Conservation (phyloP, 2,888 invertebrate genomes). For the Leucoma salicis region DNA sequence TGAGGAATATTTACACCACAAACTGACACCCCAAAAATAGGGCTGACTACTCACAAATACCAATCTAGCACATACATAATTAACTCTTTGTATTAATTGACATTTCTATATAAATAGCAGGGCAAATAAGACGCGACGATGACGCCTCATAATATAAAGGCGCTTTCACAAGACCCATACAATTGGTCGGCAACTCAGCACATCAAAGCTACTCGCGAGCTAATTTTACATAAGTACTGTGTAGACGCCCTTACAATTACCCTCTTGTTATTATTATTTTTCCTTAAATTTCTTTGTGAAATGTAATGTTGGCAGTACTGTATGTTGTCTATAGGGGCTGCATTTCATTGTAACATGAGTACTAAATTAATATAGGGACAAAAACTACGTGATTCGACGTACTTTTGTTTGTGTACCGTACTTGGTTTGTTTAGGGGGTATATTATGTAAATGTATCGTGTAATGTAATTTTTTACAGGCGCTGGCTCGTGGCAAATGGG, state of each 20-base stretch:
- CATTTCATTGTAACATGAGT: slow-evolving; percentile 71
- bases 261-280: slow-evolving; percentile 68
- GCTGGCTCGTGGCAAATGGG: slow-evolving; percentile 74
- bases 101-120: slow-evolving; percentile 30
- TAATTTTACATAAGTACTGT: slow-evolving; percentile 79
- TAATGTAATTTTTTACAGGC: slow-evolving; percentile 57
- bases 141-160: slow-evolving; percentile 69
- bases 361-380: slow-evolving; percentile 77
- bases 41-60: not conserved
- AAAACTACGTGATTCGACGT: slow-evolving; percentile 66
- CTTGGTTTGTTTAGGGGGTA: slow-evolving; percentile 71
- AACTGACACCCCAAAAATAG: not conserved
- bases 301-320: slow-evolving; percentile 39
- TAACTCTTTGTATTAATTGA: slow-evolving; percentile 26
- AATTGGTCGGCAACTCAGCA: slow-evolving; percentile 77
- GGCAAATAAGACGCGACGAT: slow-evolving; percentile 39
- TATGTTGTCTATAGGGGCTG: slow-evolving; percentile 48
- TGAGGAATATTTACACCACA: not conserved
- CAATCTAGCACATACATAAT: slow-evolving; percentile 14
- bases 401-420: slow-evolving; percentile 64
- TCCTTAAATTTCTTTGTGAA: slow-evolving; percentile 70
- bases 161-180: slow-evolving; percentile 61
- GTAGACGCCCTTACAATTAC: slow-evolving; percentile 67
- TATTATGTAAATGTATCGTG: slow-evolving; percentile 75
- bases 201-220: slow-evolving; percentile 74